A percentile compares a stretch with the other conserved stretches of the same genome.
phyloP scores from a whole-genome alignment of 2,797 vertebrate species.

The Tamandua tetradactyla region DNA sequence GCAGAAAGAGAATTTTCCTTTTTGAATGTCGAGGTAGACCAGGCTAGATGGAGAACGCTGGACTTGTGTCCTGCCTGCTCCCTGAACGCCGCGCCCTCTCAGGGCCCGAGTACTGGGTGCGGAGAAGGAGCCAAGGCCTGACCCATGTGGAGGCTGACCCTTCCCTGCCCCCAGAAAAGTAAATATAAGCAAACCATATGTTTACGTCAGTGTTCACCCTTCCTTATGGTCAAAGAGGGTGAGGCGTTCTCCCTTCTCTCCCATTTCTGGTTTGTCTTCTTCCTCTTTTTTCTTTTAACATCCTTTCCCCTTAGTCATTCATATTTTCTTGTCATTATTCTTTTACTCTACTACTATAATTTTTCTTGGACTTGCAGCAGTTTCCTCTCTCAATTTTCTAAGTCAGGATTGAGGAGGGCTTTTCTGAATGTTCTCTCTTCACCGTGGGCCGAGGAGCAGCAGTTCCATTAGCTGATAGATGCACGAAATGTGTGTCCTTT shows the following conservation, averaged over 20 bases:
- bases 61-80: conserved; percentile 75
- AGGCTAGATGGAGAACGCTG: conserved; percentile 68
- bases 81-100: conserved; percentile 76
- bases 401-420: conserved; percentile 27
- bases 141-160: conserved; percentile 55
- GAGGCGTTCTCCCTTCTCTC: conserved; percentile 43
- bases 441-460: not conserved
- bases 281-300: conserved; percentile 44
- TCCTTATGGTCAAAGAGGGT: conserved; percentile 34
- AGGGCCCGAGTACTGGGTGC: conserved; percentile 53
- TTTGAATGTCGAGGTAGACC: conserved; percentile 54
- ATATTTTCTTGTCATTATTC: not conserved
- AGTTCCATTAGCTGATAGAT: not conserved
- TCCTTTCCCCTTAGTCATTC: conserved; percentile 30
- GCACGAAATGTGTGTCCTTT: not conserved
- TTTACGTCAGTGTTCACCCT: conserved; percentile 55
- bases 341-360: conserved; percentile 45
- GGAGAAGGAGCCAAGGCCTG: conserved; percentile 67
- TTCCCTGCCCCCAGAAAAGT: not conserved
- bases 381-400: not conserved
- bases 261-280: not conserved
- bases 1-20: conserved; percentile 69
- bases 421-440: not conserved
- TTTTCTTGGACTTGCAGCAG: conserved; percentile 59
- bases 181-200: not conserved